phyloP scores from a whole-genome alignment of 2,113 vertebrate species.

The Eurystomus gularis region DNA sequence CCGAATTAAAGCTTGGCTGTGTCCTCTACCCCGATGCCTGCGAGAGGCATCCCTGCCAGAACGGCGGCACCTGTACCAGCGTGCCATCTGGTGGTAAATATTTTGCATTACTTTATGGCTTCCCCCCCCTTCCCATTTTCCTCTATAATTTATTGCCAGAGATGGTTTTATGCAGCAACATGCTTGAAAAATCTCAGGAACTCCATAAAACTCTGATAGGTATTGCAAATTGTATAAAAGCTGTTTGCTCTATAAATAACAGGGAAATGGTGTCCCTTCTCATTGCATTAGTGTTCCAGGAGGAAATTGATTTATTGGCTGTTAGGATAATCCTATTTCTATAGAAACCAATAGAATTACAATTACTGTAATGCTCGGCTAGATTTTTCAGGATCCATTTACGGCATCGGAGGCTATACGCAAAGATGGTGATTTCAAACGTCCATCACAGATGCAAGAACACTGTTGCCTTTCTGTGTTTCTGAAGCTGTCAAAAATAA shows the following conservation, averaged over 20 bases:
- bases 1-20: conserved; percentile 91
- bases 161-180: conserved; percentile 24
- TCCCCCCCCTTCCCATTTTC: rapidly evolving
- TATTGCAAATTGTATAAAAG: conserved; percentile 58
- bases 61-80: conserved; percentile 86
- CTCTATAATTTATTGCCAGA: neutral
- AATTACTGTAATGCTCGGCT: neutral
- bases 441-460: neutral
- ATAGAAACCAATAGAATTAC: conserved; percentile 22
- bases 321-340: conserved; percentile 34
- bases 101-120: neutral
- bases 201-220: conserved; percentile 56
- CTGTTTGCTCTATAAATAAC: conserved; percentile 56
- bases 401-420: neutral
- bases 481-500: conserved; percentile 5
- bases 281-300: neutral
- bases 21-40: conserved; percentile 92
- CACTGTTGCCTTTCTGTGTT: neutral
- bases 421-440: neutral
- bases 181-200: conserved; percentile 32
- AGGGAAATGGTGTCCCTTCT: conserved; percentile 8
- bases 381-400: conserved; percentile 17
- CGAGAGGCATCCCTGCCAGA: conserved; percentile 85
- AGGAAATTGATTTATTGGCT: conserved; percentile 51
- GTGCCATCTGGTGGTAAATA: conserved; percentile 90